A percentile compares a stretch with the other conserved stretches of the same genome.
Evolutionary conservation across 2,797 vertebrate species (phyloP).

Genomic region (Ambastaia sidthimunki): DNA sequence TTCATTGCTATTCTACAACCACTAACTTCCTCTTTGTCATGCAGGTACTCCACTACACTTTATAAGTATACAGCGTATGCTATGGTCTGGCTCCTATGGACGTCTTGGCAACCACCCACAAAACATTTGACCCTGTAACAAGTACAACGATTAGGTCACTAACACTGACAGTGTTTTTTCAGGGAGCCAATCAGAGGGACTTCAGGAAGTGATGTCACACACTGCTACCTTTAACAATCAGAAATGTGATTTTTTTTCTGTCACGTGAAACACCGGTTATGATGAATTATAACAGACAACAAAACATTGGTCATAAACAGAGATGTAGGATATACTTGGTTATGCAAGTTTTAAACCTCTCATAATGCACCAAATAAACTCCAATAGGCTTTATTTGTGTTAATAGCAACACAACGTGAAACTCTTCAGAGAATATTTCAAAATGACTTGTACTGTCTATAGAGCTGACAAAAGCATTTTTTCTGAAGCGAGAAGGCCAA

Average conservation of each 20-base stretch:
- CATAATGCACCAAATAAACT: not conserved
- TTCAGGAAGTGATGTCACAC: conserved; percentile 42
- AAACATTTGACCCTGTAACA: conserved; percentile 34
- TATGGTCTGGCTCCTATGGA: not conserved
- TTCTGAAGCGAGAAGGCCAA: not conserved
- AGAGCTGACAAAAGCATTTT: not conserved
- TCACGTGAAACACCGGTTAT: not conserved
- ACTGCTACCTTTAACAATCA: conserved; percentile 23
- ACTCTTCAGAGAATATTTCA: not conserved
- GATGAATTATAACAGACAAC: not conserved
- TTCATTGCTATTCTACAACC: not conserved
- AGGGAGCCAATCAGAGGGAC: conserved; percentile 38
- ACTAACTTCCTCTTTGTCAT: conserved; percentile 3
- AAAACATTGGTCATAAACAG: not conserved
- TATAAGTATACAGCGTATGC: not conserved
- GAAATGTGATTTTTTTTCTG: conserved; percentile 7
- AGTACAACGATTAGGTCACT: conserved; percentile 41
- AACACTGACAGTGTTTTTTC: conserved; percentile 32
- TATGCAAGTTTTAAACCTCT: not conserved
- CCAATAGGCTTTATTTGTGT: not conserved
- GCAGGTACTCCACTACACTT: not conserved
- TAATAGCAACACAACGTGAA: conserved; percentile 10
- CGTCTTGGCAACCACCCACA: conserved; percentile 20
- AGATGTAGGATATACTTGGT: not conserved
- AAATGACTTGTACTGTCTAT: not conserved